Conservation (phyloP, 2,797 vertebrate species). For the Propithecus perrieri region DNA sequence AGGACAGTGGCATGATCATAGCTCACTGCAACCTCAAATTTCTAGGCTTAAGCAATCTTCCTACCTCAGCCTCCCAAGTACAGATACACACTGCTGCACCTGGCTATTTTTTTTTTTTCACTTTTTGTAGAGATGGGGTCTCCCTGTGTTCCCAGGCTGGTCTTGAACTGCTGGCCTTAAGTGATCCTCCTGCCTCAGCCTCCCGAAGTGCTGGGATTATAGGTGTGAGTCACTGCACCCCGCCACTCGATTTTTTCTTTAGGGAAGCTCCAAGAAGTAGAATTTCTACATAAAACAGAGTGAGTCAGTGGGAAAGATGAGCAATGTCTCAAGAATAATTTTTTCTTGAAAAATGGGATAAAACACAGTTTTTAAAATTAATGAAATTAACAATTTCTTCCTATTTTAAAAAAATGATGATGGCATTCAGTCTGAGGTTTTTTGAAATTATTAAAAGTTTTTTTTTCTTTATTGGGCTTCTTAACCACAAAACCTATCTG, state of each 20-base stretch:
- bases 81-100: neutral
- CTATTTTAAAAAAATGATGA: conserved; percentile 43
- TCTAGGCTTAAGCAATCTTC: neutral
- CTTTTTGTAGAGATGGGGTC: neutral
- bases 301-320: neutral
- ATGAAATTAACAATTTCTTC: conserved; percentile 20
- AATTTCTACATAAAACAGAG: neutral
- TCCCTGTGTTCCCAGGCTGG: neutral
- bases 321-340: neutral
- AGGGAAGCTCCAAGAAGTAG: neutral
- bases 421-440: conserved; percentile 39
- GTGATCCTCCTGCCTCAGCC: neutral
- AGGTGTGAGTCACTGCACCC: neutral
- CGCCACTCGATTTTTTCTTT: neutral
- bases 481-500: conserved; percentile 1
- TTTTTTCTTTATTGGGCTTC: neutral
- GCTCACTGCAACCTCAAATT: neutral
- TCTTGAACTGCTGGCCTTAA: neutral
- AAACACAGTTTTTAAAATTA: conserved; percentile 50
- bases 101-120: neutral
- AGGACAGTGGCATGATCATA: neutral
- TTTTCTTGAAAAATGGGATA: neutral
- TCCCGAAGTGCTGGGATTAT: neutral
- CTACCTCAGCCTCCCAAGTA: neutral
- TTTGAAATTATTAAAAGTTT: conserved; percentile 37